Evolutionary conservation across 2,797 vertebrate genomes (phyloP), one percentile per base, ranked within the genome.

Genomic region (Odontamblyopus lacepedii): DNA sequence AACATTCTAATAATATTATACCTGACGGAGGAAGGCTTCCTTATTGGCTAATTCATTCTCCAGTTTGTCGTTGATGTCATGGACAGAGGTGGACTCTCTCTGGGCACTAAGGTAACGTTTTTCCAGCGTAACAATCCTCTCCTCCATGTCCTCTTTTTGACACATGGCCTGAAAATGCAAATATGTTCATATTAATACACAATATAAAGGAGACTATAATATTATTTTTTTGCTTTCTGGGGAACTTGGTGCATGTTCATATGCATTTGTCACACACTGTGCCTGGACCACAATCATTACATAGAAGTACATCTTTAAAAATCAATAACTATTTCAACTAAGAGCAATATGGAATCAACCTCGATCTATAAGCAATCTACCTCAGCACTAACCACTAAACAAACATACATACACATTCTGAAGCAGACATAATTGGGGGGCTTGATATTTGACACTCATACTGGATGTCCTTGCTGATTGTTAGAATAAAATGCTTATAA

Each of bases 81-180:
- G 98, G 75, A 99, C 96, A 29, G 98, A 99, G 59, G 98, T 99
- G 84, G 98, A 96, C 94, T 99, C 98, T 71, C 98, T 95, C 88
- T 99, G 98, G 79, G 96, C 97, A 89, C 96, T 98, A 88, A 99
- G 96, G 93, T 99, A 99, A 78, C 98, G 96, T 85, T 99, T 99
- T 85, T 99, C 98, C 81, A 99, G 89, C 0, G 98, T 99, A 0
- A 98, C 98, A 71, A 99, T 99, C 66, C 98, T 95, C 84, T 99
- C 98, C 92, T 99, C 98, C 98, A 99, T 99, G 83, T 99, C 98
- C 83, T 99, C 98, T 85, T 99, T 99, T 90, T 99, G 98, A 81
- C 97, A 98, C 97, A 99, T 97, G 73, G 96, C 96, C 98, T 98
- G 89, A 26, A 63, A 12, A 55, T 5, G 72, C 26, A 74, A 26